Percentiles rank a stretch among this genome's conserved stretches.
Conservation (phyloP, 1,140 invertebrate genomes). For the Drosophila melanica region DNA sequence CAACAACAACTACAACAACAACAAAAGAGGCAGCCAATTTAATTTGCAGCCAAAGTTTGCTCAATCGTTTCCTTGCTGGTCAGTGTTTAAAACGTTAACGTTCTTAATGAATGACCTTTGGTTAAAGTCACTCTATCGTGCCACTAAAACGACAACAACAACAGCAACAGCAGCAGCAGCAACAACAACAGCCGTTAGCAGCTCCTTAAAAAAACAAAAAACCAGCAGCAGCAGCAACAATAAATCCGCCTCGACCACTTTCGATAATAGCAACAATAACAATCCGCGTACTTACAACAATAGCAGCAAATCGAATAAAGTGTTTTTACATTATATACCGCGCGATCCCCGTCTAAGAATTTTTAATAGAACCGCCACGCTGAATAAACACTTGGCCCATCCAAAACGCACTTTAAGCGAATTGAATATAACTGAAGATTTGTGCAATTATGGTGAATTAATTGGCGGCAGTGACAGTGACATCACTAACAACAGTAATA, state of each 20-base stretch:
- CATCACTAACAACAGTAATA: conserved; percentile 4
- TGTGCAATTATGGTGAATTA: conserved; percentile 82
- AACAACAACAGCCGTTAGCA: conserved; percentile 32
- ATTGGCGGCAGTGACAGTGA: conserved; percentile 68
- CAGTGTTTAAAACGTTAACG: conserved; percentile 63
- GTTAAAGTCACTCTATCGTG: conserved; percentile 68
- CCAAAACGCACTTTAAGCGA: conserved; percentile 55
- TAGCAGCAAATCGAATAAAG: conserved; percentile 82
- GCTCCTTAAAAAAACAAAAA: conserved; percentile 22
- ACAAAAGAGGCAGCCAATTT: conserved; percentile 21
- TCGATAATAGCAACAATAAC: conserved; percentile 69
- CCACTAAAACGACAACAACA: conserved; percentile 60
- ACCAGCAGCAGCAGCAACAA: conserved; percentile 18
- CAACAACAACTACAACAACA: conserved; percentile 35
- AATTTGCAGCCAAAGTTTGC: conserved; percentile 45
- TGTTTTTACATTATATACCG: conserved; percentile 80
- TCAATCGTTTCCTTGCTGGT: conserved; percentile 58
- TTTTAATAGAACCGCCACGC: conserved; percentile 64
- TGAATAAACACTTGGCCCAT: conserved; percentile 75
- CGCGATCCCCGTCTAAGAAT: conserved; percentile 83
- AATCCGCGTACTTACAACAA: conserved; percentile 83
- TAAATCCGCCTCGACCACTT: conserved; percentile 22
- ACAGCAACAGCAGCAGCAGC: conserved; percentile 29
- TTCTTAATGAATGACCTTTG: conserved; percentile 83
- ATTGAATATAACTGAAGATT: conserved; percentile 80